Percentiles rank a stretch among this genome's conserved stretches.
Conservation (phyloP, 2,797 vertebrate species). For the Lacerta bilineata region DNA sequence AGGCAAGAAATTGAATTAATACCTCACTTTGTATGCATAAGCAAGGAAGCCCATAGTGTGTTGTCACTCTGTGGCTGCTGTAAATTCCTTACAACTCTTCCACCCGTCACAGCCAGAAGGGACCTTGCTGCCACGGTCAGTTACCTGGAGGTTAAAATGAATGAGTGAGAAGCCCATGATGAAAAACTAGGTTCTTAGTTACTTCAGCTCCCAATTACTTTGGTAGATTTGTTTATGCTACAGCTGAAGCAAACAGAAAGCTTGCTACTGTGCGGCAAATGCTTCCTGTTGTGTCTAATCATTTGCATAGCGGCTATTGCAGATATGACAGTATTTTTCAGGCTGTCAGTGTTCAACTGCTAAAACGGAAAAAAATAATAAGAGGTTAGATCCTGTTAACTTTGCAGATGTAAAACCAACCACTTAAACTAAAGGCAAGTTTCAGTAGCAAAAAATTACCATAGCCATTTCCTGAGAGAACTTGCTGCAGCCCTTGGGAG, state of each 20-base stretch:
- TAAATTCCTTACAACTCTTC: not conserved
- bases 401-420: not conserved
- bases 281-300: not conserved
- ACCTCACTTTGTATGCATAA: not conserved
- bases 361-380: not conserved
- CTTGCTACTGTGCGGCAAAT: not conserved
- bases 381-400: not conserved
- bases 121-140: not conserved
- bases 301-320: not conserved
- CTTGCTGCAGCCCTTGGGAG: not conserved
- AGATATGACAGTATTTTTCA: not conserved
- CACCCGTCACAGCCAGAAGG: not conserved
- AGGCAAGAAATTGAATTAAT: not conserved
- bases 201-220: not conserved
- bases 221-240: not conserved
- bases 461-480: conserved; percentile 12
- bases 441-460: not conserved
- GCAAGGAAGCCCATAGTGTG: not conserved
- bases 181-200: not conserved
- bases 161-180: not conserved
- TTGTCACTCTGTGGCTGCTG: not conserved
- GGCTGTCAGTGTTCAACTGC: not conserved
- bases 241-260: not conserved
- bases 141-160: not conserved
- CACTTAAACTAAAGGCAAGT: not conserved